phyloP scores from a whole-genome alignment of 2,113 vertebrate genomes.

The Grallaria varia region DNA sequence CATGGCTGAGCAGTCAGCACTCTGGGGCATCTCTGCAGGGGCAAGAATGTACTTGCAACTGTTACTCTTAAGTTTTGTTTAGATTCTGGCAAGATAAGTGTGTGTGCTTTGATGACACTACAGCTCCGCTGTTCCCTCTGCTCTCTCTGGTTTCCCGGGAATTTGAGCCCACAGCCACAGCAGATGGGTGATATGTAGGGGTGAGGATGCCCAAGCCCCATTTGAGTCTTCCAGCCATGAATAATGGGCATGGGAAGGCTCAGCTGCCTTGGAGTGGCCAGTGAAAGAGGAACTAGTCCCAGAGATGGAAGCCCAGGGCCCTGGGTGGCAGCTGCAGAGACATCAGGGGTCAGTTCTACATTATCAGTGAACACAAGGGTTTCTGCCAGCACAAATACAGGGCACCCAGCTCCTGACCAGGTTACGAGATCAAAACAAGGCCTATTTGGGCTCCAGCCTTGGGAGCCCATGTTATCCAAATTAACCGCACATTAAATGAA shows the following conservation, averaged over 20 bases:
- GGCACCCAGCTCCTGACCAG: not conserved
- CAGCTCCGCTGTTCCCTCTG: not conserved
- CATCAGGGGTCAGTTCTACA: not conserved
- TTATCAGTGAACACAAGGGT: not conserved
- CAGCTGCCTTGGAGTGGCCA: not conserved
- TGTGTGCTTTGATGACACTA: accelerated
- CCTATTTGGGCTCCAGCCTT: not conserved
- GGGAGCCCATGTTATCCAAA: not conserved
- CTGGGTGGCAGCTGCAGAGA: not conserved
- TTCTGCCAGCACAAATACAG: not conserved
- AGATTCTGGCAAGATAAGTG: accelerated
- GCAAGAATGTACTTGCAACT: not conserved
- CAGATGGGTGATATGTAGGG: accelerated
- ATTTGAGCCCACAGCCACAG: accelerated
- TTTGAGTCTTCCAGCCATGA: accelerated
- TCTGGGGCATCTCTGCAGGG: not conserved
- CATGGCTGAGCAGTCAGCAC: accelerated
- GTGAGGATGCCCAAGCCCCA: accelerated
- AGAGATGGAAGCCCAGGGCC: not conserved
- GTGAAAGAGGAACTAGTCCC: not conserved
- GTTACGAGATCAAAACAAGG: not conserved
- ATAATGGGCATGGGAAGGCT: not conserved
- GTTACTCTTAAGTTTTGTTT: not conserved
- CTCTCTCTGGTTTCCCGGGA: accelerated
- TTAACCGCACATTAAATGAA: not conserved